Percentiles rank a stretch among this genome's conserved stretches.
These are phyloP conservation scores for Yoshiicerus persimilis DNA, from an alignment of 1,140 invertebrate species.

Conservation along the genomic window DNA sequence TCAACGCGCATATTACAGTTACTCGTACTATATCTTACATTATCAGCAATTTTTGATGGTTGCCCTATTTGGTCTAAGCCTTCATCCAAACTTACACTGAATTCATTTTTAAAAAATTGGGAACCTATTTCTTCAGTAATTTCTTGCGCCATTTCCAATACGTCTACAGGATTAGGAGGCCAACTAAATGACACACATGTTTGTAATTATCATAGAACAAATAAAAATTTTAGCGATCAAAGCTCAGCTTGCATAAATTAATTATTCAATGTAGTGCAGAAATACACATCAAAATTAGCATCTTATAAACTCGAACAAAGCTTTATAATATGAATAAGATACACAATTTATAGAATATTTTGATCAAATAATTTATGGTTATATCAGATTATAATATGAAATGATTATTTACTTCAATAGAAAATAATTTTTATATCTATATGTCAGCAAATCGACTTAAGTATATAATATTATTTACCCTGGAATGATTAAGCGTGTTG, in stretches of 20 bases:
- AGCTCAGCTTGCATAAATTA: too few relatives aligned
- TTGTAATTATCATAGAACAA: too few relatives aligned
- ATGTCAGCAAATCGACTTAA: too few relatives aligned
- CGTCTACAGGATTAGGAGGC: slow-evolving; percentile 43
- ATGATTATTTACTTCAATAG: too few relatives aligned
- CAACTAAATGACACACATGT: slow-evolving; percentile 36
- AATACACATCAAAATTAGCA: too few relatives aligned
- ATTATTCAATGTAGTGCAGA: too few relatives aligned
- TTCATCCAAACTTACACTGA: slow-evolving; percentile 45
- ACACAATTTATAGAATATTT: too few relatives aligned
- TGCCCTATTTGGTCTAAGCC: slow-evolving; percentile 41
- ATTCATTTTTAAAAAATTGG: slow-evolving; percentile 34
- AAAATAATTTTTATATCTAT: too few relatives aligned
- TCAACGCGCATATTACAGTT: not conserved
- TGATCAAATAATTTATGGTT: too few relatives aligned
- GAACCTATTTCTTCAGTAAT: slow-evolving; percentile 46
- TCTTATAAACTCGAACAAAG: too few relatives aligned
- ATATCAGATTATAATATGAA: too few relatives aligned
- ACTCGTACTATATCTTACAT: not conserved
- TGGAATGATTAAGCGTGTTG: slow-evolving; percentile 41
- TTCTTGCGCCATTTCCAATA: slow-evolving; percentile 47
- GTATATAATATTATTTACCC: slow-evolving; percentile 44
- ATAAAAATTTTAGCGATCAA: not conserved
- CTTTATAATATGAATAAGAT: too few relatives aligned
- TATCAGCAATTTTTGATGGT: slow-evolving; percentile 24